These are phyloP conservation scores for Drosophila mercatorum DNA, from an alignment of 2,888 invertebrate genomes.

Conservation along the genomic window DNA sequence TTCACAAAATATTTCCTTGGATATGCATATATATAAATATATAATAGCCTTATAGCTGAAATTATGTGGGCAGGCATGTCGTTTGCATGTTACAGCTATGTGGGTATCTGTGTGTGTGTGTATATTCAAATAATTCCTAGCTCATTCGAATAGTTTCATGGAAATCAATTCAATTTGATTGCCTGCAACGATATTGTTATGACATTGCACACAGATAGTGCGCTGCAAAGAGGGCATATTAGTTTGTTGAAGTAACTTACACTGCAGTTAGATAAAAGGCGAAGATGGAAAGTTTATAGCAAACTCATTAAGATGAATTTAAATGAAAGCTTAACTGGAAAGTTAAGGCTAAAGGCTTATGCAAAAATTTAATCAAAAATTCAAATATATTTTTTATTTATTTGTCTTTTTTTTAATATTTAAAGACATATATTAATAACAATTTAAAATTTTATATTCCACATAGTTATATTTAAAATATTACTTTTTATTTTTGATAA, in stretches of 20 bases:
- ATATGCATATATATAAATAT: background rate
- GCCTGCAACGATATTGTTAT: background rate
- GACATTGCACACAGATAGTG: background rate
- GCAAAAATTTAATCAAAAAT: too few species aligned
- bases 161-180: background rate
- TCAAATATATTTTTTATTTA: too few species aligned
- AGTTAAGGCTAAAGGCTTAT: too few species aligned
- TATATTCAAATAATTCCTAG: background rate
- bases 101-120: background rate
- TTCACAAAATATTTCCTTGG: background rate
- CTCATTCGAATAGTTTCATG: background rate
- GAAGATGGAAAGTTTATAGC: background rate
- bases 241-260: too few species aligned
- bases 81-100: background rate
- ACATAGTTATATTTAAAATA: too few species aligned
- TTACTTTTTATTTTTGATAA: too few species aligned
- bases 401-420: too few species aligned
- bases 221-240: too few species aligned
- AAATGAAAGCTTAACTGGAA: background rate
- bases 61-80: slow-evolving; percentile 5
- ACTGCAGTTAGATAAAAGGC: background rate
- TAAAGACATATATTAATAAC: too few species aligned
- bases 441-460: too few species aligned
- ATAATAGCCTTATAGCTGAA: too few species aligned
- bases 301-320: background rate